Base-by-base conservation (phyloP, 2,888 invertebrate genomes). In the Microdon myrmicae region DNA sequence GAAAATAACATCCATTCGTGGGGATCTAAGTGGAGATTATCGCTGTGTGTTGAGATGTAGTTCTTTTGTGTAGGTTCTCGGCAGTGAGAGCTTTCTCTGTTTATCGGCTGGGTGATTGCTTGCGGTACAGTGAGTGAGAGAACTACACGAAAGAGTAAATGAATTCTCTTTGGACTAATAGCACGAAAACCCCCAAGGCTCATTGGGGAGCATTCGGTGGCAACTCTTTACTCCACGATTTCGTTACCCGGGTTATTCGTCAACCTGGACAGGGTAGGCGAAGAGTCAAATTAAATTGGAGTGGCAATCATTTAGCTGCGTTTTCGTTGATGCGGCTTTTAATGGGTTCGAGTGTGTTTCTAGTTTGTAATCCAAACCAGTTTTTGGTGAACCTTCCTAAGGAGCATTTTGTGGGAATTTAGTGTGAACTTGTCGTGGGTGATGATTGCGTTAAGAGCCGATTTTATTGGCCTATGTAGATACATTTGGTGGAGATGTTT, bases 1-100 rank as follows among this genome's bases (percentile, higher is more conserved):
- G 48, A 54, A 59, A 48, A 39, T 17, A n/a, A n/a, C n/a, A n/a
- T n/a, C n/a, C n/a, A n/a, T n/a, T n/a, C 16, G 37, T 22, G 35
- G 37, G 43, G n/a, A n/a, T n/a, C n/a, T n/a, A n/a, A n/a, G n/a
- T n/a, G n/a, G n/a, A n/a, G n/a, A n/a, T 32, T 32, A 37, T 47
- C 22, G 29, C n/a, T 12, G 3, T 7, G 2, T 4, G 19, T 17
- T 4, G 8, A 13, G 13, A 23, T 3, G 55, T 47, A 19, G 19
- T 34, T 28, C 28, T 39, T 45, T 1, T 38, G 34, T 34, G 28
- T 49, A 47, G 47, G 49, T 34, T 35, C 19, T 28, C 8, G n/a
- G n/a, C 14, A 28, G 22, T 19, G 48, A 38, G 47, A 48, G 34
- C 19, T 7, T 13, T 60, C 54, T 48, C 47, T 54, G 48, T 34